Evolutionary conservation across 2,888 invertebrate genomes (phyloP).

Genomic region (Pristionchus japonicus): DNA sequence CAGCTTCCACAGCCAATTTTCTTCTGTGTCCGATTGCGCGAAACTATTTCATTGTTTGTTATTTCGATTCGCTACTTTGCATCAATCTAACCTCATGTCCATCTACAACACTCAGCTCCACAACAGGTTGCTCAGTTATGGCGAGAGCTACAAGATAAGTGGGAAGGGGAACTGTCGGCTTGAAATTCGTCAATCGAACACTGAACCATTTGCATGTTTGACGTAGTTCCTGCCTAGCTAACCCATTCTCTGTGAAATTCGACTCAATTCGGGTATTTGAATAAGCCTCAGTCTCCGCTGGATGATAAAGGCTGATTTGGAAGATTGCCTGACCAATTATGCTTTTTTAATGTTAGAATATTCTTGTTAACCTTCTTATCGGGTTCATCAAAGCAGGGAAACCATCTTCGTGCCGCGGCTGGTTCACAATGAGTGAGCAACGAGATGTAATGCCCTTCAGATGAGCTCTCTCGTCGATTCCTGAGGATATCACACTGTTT

Average conservation of each 20-base stretch:
- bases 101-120: background rate
- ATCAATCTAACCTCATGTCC: background rate
- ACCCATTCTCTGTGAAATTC: background rate
- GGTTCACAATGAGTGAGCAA: background rate
- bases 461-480: background rate
- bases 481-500: background rate
- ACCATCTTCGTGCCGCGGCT: background rate
- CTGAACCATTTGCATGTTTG: background rate
- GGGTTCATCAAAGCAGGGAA: constrained; percentile 14
- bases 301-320: background rate
- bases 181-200: background rate
- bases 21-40: background rate
- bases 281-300: background rate
- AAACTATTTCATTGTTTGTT: background rate
- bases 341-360: background rate
- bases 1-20: background rate
- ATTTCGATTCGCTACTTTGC: background rate
- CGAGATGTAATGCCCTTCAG: background rate
- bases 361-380: background rate
- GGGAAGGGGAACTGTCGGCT: background rate
- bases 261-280: background rate
- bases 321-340: background rate
- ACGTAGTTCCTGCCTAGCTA: background rate
- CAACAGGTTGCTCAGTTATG: background rate
- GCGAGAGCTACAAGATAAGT: background rate